Base-by-base conservation (phyloP, 2,888 invertebrate genomes). In the Osmoderma eremita region DNA sequence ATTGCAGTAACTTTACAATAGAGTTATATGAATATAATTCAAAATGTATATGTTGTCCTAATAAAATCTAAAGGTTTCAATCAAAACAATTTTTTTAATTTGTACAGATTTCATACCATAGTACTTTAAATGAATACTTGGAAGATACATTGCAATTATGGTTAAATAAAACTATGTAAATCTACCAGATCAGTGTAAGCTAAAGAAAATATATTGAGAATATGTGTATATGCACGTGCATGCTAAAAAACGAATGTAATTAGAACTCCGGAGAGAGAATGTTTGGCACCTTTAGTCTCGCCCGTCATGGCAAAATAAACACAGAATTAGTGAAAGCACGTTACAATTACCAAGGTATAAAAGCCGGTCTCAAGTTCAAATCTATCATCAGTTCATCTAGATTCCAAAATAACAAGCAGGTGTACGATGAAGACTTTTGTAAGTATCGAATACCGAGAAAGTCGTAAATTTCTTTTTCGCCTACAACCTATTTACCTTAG, bases 401-500 rank as follows among this genome's bases (percentile, higher is more conserved):
- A 42, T 61, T 61, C 72, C 73, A 70, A 70, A 61, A 61, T 61
- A 50, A 67, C 72, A 71, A 72, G 70, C 71, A 69, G 75, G 75
- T 78, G 77, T 76, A 79, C 77, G 75, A 81, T 81, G 81, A 80
- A 79, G 74, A 74, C 74, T 48, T 78, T 79, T 69, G 80, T 80
- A 80, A 81, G 81, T 80, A 67, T 8, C 13, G 30, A 39, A 36
- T 39, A 5, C n/a, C 8, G 22, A 53, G n/a, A 56, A n/a, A 30
- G 6, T 24, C 18, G 5, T 17, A 30, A 24, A 30, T 12, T 22
- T 30, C 10, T 10, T 30, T 30, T 61, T 36, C n/a, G 15, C 24
- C 22, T 51, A 22, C 24, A 54, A 18, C 18, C 18, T 17, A 20
- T 12, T 49, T 49, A 53, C n/a, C n/a, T n/a, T n/a, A n/a, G n/a